Evolutionary conservation across 2,113 vertebrate genomes (phyloP).

Genomic region (Hippopotamus amphibius): DNA sequence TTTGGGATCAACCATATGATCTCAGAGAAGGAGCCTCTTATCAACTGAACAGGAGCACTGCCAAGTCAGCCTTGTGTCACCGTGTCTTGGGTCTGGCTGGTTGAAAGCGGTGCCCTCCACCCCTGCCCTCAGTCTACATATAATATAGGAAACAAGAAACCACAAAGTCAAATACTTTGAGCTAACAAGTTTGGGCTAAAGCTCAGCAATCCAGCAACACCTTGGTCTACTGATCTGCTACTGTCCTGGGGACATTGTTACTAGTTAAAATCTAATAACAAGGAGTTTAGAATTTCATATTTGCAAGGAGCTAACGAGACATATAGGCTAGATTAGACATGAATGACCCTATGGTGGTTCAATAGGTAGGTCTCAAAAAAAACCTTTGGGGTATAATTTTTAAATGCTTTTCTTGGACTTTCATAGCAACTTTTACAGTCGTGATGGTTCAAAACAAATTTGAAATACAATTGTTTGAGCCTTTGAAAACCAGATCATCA

Average conservation of each 20-base stretch:
- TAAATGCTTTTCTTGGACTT: neutral
- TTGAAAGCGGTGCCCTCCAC: neutral
- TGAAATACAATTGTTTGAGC: slow-evolving; percentile 52
- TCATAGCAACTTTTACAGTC: neutral
- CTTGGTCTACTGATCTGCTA: neutral
- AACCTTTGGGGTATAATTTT: neutral
- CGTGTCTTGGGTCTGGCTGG: neutral
- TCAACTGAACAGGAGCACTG: neutral
- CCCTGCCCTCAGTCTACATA: neutral
- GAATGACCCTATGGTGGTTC: neutral
- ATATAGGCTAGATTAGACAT: neutral
- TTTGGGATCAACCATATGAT: neutral
- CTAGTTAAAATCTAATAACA: neutral
- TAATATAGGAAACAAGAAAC: neutral
- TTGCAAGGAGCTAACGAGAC: neutral
- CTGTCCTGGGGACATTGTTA: neutral
- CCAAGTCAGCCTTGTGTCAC: neutral
- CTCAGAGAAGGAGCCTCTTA: neutral
- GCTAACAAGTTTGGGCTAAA: neutral
- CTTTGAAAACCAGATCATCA: slow-evolving; percentile 40
- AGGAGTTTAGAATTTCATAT: neutral
- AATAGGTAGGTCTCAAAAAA: neutral
- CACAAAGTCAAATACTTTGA: neutral
- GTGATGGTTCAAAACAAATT: slow-evolving; percentile 61
- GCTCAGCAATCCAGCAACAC: neutral